Conservation (phyloP, 1,140 invertebrate species). For the Eumeta japonica region DNA sequence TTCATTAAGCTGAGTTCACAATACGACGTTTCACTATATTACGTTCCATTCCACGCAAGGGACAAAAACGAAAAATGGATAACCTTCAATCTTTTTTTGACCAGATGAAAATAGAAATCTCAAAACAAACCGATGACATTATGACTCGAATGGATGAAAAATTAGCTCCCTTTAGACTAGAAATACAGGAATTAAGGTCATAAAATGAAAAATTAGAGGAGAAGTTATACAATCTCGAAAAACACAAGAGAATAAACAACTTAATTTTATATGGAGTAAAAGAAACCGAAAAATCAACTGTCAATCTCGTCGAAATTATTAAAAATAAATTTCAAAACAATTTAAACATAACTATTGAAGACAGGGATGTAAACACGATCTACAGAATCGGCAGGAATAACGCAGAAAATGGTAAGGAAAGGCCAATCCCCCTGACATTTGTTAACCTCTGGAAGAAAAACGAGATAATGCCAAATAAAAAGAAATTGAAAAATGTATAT, state of each 20-base stretch:
- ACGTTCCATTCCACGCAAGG: too few species aligned
- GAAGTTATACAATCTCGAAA: constrained; percentile 11
- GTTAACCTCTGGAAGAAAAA: constrained; percentile 11
- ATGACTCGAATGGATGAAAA: constrained; percentile 19
- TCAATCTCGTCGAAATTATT: constrained; percentile 10
- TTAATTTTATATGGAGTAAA: constrained; percentile 19
- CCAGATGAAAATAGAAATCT: constrained; percentile 17
- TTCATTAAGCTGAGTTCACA: too few species aligned
- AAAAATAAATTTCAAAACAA: too few species aligned
- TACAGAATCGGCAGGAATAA: constrained; percentile 10
- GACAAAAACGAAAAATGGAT: too few species aligned
- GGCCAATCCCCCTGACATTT: constrained; percentile 14
- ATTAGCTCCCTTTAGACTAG: constrained; percentile 12
- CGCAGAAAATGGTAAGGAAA: constrained; percentile 9
- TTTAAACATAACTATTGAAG: too few species aligned
- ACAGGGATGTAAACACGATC: constrained; percentile 11
- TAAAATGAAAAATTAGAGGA: constrained; percentile 15
- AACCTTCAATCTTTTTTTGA: constrained; percentile 14
- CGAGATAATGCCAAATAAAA: constrained; percentile 14
- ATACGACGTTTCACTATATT: too few species aligned
- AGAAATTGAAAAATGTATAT: constrained; percentile 12
- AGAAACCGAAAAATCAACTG: constrained; percentile 9
- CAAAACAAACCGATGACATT: constrained; percentile 14
- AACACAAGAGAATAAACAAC: constrained; percentile 15
- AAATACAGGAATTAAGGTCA: constrained; percentile 14